Evolutionary conservation across 1,140 invertebrate genomes (phyloP), one percentile per base, ranked within the genome.

Genomic region (Drosophila murphyi): DNA sequence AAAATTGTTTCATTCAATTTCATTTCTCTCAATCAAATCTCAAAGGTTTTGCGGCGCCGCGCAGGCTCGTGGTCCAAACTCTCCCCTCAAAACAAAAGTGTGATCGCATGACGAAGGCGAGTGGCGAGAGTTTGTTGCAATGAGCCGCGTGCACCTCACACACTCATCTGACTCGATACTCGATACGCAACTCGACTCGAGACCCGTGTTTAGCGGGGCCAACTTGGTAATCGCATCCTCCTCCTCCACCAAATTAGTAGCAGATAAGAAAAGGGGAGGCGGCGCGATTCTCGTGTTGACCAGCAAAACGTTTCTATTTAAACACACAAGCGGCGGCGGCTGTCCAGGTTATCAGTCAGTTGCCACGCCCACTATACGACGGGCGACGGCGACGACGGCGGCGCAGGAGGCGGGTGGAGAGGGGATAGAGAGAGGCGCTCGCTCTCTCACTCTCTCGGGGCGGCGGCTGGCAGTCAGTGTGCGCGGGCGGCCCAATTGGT

Each of bases 51-150:
- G 67, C 65, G 80, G 72, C 86, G 71, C 54, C 75, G 86, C 85
- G 78, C 86, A 89, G 85, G 85, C 85, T 89, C 85, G 77, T 80
- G 85, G 70, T 89, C 74, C 85, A 89, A 89, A 89, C 85, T 89
- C 85, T 89, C 85, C 55, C 75, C 73, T 20, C 52, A 72, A 64
- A 69, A 74, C 47, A 52, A 74, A 73, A 82, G 50, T 39, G 59
- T 35, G 80, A 65, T 77, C 83, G 82, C 83, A 85, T 78, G 85
- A 57, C 74, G 70, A 78, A 88, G 83, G 83, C 83, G 80, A 78
- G 65, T 65, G 70, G 70, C 78, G 83, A 88, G 85, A 88, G 83
- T 88, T 88, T 89, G 85, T 87, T 83, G 80, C 83, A 83, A 73
- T 77, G 83, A 87, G 83, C 83, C 83, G 80, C 83, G 83, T 79